phyloP scores from a whole-genome alignment of 1,140 invertebrate species.

The Latrodectus geometricus region DNA sequence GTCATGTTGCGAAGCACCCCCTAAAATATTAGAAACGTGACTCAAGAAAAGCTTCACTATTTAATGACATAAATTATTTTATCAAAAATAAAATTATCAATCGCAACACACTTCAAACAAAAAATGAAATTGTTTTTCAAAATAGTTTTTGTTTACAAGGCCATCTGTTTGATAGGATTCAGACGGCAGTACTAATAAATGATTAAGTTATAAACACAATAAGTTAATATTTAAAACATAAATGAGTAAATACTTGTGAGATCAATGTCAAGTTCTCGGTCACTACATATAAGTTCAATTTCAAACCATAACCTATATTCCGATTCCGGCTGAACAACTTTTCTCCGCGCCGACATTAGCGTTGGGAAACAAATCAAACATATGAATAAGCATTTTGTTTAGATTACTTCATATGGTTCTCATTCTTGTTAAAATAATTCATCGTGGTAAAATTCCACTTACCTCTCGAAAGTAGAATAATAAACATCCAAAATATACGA shows the following conservation, averaged over 20 bases:
- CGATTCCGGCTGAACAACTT: constrained; percentile 31
- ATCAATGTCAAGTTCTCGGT: constrained; percentile 58
- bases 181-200: too few relatives aligned
- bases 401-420: too few relatives aligned
- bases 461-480: constrained; percentile 33
- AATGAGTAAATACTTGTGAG: not conserved
- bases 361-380: constrained; percentile 21
- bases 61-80: too few relatives aligned
- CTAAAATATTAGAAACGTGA: not conserved
- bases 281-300: constrained; percentile 11
- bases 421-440: not conserved
- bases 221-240: too few relatives aligned
- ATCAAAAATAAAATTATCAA: too few relatives aligned
- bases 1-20: constrained; percentile 2
- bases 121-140: too few relatives aligned
- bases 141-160: too few relatives aligned
- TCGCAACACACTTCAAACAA: too few relatives aligned
- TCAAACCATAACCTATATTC: constrained; percentile 49
- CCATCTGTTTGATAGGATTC: too few relatives aligned
- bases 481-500: constrained; percentile 31
- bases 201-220: too few relatives aligned
- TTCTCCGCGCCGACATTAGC: constrained; percentile 30
- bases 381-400: too few relatives aligned
- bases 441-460: constrained; percentile 13
- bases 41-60: too few relatives aligned